Evolutionary conservation across 2,888 invertebrate species (phyloP), one percentile per base, ranked within the genome.

Genomic region (Drosophila meridionalis): DNA sequence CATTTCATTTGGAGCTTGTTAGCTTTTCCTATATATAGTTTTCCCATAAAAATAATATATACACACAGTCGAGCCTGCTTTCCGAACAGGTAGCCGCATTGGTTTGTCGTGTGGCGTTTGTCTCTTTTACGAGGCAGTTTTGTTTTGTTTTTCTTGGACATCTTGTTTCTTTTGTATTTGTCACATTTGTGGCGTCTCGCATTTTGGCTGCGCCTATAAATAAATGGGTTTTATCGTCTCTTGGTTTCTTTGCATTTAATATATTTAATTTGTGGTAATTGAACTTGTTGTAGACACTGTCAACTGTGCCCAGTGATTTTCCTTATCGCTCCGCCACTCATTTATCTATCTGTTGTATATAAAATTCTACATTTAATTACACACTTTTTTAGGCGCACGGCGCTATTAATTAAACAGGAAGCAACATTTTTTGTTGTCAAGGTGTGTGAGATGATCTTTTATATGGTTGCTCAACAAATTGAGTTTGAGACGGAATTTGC

Each of bases 261-360:
- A 83, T 73, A 85, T 82, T 76, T 87, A 89, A 89, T 87, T 87
- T 87, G 89, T 87, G 86, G 81, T 87, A 87, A 89, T 83, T 89
- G 86, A 74, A 85, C 72, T 78, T 70, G 59, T 58, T 53, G 66
- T 59, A 56, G 80, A 58, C 73, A 64, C 62, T 70, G 72, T 43
- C 56, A 55, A 36, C 40, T n/a, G 26, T 36, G 63, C 26, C 20
- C 43, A 72, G 61, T 72, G 53, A 69, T 64, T 76, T 64, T 47
- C 42, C 58, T 58, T 68, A 63, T 72, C 47, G 38, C 48, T 28
- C 26, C 50, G 38, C 59, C 45, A 38, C 57, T 42, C 32, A 60
- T 79, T 82, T 82, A 74, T 82, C 67, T 48, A 50, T 48, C 67
- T 73, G 67, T 65, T 59, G 48, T 70, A 48, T 53, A 76, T 73